Evolutionary conservation across 2,888 invertebrate species (phyloP).

Genomic region (Trissolcus japonicus): DNA sequence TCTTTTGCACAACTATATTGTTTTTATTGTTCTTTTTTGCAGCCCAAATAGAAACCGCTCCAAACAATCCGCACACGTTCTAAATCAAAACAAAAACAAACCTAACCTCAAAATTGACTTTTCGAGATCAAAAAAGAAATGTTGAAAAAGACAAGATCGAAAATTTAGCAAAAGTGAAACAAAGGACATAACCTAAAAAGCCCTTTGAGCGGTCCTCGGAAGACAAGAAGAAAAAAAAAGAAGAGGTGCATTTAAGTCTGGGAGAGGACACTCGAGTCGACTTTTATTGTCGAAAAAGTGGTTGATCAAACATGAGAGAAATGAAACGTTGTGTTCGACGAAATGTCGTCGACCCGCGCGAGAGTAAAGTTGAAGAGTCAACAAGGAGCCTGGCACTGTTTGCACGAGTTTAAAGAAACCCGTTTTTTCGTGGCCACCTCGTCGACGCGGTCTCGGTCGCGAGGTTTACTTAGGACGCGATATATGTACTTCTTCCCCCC

Average conservation of each 20-base stretch:
- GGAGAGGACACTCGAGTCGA: slow-evolving; percentile 26
- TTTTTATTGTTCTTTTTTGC: neutral
- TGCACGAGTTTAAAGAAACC: slow-evolving; percentile 75
- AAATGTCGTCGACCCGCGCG: slow-evolving; percentile 56
- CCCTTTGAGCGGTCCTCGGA: no score
- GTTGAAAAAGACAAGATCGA: neutral
- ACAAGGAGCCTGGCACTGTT: slow-evolving; percentile 69
- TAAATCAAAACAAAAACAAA: neutral
- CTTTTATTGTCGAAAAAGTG: slow-evolving; percentile 50
- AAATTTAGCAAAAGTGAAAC: no score
- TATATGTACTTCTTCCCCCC: slow-evolving; percentile 41
- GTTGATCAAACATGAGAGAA: slow-evolving; percentile 44
- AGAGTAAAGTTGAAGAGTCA: slow-evolving; percentile 70
- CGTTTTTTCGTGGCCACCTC: slow-evolving; percentile 64
- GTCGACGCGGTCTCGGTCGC: slow-evolving; percentile 38
- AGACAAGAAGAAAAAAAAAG: slow-evolving; percentile 12
- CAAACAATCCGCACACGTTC: neutral
- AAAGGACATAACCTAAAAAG: slow-evolving; percentile 2
- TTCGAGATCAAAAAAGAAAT: no score
- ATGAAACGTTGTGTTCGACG: slow-evolving; percentile 55
- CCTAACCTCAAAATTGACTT: slow-evolving; percentile 7
- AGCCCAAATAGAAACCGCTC: slow-evolving; percentile 1
- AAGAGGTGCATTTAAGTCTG: slow-evolving; percentile 35
- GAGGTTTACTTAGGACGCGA: slow-evolving; percentile 58
- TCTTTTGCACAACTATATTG: slow-evolving; percentile 27